These are phyloP conservation scores for Sander vitreus DNA, from an alignment of 2,113 vertebrate genomes.

Conservation along the genomic window DNA sequence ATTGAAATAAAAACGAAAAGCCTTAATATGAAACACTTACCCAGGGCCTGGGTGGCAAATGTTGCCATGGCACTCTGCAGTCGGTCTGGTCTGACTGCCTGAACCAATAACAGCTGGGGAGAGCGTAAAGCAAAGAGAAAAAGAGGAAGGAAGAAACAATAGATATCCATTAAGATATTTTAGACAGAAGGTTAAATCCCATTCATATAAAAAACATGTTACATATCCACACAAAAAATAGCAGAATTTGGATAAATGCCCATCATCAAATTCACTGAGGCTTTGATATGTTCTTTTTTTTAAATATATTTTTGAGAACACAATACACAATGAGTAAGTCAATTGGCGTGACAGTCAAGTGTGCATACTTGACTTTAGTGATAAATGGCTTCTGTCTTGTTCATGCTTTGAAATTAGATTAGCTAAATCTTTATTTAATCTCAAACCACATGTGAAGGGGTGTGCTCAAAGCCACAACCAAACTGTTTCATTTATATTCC, in stretches of 20 bases:
- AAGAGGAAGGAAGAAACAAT: background rate
- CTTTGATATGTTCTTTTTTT: background rate
- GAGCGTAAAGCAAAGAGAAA: background rate
- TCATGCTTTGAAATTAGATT: constrained; percentile 7
- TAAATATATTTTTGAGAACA: background rate
- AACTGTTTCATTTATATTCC: background rate
- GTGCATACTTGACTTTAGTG: background rate
- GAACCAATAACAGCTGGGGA: constrained; percentile 89
- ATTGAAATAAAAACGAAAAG: background rate
- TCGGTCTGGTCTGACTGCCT: constrained; percentile 93
- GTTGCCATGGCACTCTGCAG: constrained; percentile 92
- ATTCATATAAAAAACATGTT: background rate
- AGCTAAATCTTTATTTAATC: background rate
- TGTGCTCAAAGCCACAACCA: background rate
- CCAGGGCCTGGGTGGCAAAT: constrained; percentile 90
- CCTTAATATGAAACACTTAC: constrained; percentile 82
- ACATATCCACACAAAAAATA: background rate
- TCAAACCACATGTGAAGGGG: background rate
- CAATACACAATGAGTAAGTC: background rate
- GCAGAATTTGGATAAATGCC: background rate
- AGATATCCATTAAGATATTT: background rate
- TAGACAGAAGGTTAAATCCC: background rate
- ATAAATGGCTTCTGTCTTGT: background rate
- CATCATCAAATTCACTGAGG: background rate
- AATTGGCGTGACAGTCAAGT: background rate